Conservation (phyloP, 2,113 vertebrate genomes). For the Pangasianodon gigas region DNA sequence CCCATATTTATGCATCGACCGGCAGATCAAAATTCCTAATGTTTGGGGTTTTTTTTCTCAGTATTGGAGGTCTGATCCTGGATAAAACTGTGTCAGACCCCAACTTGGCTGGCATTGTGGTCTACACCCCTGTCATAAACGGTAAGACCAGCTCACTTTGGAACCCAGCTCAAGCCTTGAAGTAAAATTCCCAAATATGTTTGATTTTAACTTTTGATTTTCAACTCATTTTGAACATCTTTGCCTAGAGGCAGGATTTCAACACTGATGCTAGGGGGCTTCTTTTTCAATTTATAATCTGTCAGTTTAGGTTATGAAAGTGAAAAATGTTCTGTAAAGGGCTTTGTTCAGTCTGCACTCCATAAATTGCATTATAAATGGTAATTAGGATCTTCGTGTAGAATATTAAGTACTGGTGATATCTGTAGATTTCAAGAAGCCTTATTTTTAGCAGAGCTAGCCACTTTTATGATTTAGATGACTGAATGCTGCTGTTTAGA, state of each 20-base stretch:
- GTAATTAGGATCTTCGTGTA: background rate
- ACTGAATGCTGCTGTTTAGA: constrained; percentile 25
- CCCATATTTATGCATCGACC: background rate
- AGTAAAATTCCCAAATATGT: background rate
- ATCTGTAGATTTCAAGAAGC: background rate
- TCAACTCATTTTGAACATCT: background rate
- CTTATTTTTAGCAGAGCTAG: background rate
- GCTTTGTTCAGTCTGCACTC: background rate
- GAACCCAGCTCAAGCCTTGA: background rate
- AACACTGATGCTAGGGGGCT: background rate
- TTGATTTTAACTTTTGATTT: background rate
- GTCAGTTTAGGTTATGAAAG: background rate
- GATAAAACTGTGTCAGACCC: constrained; percentile 97
- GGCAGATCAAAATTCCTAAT: background rate
- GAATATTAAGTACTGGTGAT: background rate
- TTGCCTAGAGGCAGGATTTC: background rate
- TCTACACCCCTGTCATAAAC: constrained; percentile 96
- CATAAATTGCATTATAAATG: background rate
- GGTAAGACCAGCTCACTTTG: constrained; percentile 76
- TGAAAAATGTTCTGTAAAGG: background rate
- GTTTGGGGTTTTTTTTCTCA: constrained; percentile 64
- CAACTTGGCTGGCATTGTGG: constrained; percentile 93
- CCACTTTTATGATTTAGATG: background rate
- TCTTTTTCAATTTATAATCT: background rate
- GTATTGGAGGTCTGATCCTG: constrained; percentile 97